Evolutionary conservation across 2,113 vertebrate genomes (phyloP), one percentile per base, ranked within the genome.

Genomic region (Panurus biarmicus): DNA sequence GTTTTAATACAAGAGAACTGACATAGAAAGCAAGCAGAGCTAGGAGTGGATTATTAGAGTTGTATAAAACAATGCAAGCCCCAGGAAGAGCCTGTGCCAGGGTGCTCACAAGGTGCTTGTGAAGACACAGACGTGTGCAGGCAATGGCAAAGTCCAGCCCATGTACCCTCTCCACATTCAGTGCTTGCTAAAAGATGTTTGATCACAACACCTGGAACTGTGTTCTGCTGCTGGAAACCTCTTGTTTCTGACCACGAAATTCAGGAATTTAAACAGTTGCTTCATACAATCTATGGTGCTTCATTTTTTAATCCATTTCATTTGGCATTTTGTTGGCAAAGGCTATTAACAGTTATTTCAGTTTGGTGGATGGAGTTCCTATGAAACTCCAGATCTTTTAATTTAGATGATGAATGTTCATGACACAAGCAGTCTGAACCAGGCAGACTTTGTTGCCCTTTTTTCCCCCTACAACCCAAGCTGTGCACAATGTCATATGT

Each of bases 321-420:
- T 93, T 93, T 95, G 94, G 84, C 67, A 85, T 96, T 97, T 97
- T 86, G 90, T 80, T 96, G 94, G 96, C 95, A 94, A 96, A 94
- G 89, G 83, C 92, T 94, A n/a, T 35, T 84, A 94, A 96, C 89
- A 95, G 96, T 96, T 96, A 93, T 93, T 97, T 96, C 95, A 96
- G 82, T 92, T 92, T 89, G 92, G 95, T 96, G 95, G 95, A 96
- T 95, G 96, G 97, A 97, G 96, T 33, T 96, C 94, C 92, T 90
- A 83, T 86, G 94, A 95, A 96, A 97, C 89, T 97, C 96, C 86
- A 92, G 89, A 82, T 94, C 89, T 95, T 94, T 95, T 94, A 72
- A 74, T 97, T 96, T 88, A 79, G 56, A 56, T 83, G 66, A 95
- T 97, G 96, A 97, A 97, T 98, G 97, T 97, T 98, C 96, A 97